These are phyloP conservation scores for Dasypogon diadema DNA, from an alignment of 2,888 invertebrate species.

Conservation along the genomic window DNA sequence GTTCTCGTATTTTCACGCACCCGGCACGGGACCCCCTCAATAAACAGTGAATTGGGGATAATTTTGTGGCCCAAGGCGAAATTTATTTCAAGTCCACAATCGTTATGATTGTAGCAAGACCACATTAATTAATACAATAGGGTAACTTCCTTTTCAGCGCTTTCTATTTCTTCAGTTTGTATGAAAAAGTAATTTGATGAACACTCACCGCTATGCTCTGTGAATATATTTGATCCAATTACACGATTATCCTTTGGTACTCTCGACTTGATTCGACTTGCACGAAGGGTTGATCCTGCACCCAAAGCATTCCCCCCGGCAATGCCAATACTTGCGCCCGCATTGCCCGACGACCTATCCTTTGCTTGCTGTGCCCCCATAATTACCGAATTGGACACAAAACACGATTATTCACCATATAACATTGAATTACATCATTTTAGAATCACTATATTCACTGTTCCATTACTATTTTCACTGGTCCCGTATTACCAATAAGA, in stretches of 20 bases:
- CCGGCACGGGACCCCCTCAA: slow-evolving; percentile 12
- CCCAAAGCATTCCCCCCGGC: slow-evolving; percentile 61
- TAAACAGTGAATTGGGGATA: slow-evolving; percentile 23
- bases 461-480: background rate
- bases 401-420: slow-evolving; percentile 62
- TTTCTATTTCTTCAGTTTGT: background rate
- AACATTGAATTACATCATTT: slow-evolving; percentile 35
- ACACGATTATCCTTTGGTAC: slow-evolving; percentile 85
- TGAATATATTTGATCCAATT: slow-evolving; percentile 91
- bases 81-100: slow-evolving; percentile 8
- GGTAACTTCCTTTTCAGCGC: background rate
- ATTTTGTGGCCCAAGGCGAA: slow-evolving; percentile 28
- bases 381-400: slow-evolving; percentile 65
- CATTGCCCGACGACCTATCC: slow-evolving; percentile 76
- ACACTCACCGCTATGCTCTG: slow-evolving; percentile 91
- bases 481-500: background rate
- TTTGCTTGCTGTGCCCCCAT: slow-evolving; percentile 97
- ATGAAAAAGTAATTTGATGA: background rate
- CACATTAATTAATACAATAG: background rate
- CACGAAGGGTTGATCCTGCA: slow-evolving; percentile 75
- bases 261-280: slow-evolving; percentile 77
- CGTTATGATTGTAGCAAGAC: background rate
- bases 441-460: background rate
- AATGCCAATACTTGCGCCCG: slow-evolving; percentile 67
- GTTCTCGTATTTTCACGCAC: slow-evolving; percentile 1